phyloP scores from a whole-genome alignment of 2,113 vertebrate genomes.

The Felis chaus region DNA sequence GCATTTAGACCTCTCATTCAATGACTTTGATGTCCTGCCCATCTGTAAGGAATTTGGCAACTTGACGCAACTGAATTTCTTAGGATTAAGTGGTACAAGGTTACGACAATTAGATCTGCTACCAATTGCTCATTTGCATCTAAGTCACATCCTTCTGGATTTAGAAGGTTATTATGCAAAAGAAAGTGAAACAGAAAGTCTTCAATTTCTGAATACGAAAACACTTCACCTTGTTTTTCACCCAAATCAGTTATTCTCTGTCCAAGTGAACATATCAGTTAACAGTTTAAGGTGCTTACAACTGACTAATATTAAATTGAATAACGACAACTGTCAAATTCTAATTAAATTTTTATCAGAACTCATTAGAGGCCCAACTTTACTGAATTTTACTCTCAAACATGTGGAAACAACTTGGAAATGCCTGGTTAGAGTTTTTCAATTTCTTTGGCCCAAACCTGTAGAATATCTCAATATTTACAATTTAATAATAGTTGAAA shows the following conservation, averaged over 20 bases:
- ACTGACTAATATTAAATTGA: slow-evolving; percentile 83
- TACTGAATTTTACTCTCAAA: slow-evolving; percentile 81
- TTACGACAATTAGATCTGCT: slow-evolving; percentile 85
- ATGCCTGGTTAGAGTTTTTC: slow-evolving; percentile 78
- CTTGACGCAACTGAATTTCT: slow-evolving; percentile 82
- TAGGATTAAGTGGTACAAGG: slow-evolving; percentile 85
- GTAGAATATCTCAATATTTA: slow-evolving; percentile 83
- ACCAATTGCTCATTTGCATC: slow-evolving; percentile 78
- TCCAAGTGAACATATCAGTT: slow-evolving; percentile 83
- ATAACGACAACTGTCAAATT: slow-evolving; percentile 58
- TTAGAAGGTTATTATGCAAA: slow-evolving; percentile 84
- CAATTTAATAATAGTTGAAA: slow-evolving; percentile 73
- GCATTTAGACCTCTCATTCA: slow-evolving; percentile 89
- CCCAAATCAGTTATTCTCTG: slow-evolving; percentile 59
- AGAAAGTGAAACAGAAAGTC: slow-evolving; percentile 84
- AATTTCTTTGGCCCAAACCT: slow-evolving; percentile 80
- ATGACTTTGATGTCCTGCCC: slow-evolving; percentile 85
- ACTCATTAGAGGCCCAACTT: slow-evolving; percentile 65
- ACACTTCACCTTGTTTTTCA: slow-evolving; percentile 83
- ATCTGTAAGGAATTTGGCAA: slow-evolving; percentile 85
- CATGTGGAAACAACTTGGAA: slow-evolving; percentile 84
- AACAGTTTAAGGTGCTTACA: slow-evolving; percentile 79
- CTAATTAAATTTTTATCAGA: slow-evolving; percentile 54
- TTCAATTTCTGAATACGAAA: slow-evolving; percentile 80
- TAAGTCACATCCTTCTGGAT: slow-evolving; percentile 84